These are phyloP conservation scores for Beris morrisii DNA, from an alignment of 2,888 invertebrate genomes.

Conservation along the genomic window DNA sequence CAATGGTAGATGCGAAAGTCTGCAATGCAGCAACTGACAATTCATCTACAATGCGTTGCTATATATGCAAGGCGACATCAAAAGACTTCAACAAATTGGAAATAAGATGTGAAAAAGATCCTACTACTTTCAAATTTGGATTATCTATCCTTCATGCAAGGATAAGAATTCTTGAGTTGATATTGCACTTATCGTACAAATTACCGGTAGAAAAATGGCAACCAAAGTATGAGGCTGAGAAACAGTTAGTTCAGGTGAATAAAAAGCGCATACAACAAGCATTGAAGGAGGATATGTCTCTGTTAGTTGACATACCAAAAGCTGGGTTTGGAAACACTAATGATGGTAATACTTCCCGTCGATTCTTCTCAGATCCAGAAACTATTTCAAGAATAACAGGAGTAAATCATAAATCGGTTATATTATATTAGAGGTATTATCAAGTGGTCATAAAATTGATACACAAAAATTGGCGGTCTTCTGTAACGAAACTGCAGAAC, in stretches of 20 bases:
- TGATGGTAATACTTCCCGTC: slow-evolving; percentile 34
- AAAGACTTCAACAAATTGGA: too few species aligned
- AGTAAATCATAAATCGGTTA: too few species aligned
- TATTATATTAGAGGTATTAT: slow-evolving; percentile 23
- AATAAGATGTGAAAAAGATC: slow-evolving; percentile 9
- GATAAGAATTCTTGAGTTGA: slow-evolving; percentile 14
- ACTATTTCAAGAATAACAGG: too few species aligned
- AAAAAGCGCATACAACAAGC: slow-evolving; percentile 16
- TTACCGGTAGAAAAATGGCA: slow-evolving; percentile 29
- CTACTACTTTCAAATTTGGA: too few species aligned
- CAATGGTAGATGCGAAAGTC: slow-evolving; percentile 31
- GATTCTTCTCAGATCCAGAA: too few species aligned
- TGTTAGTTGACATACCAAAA: slow-evolving; percentile 27
- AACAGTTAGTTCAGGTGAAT: too few species aligned
- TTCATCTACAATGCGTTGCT: slow-evolving; percentile 18
- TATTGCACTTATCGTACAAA: slow-evolving; percentile 35
- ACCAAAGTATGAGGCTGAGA: not conserved
- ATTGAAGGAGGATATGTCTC: slow-evolving; percentile 6
- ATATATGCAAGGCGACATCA: not conserved
- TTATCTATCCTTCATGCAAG: slow-evolving; percentile 11
- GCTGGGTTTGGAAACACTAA: slow-evolving; percentile 28
- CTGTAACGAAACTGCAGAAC: too few species aligned
- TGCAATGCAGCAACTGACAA: slow-evolving; percentile 26
- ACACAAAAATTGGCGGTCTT: too few species aligned
- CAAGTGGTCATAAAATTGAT: slow-evolving; percentile 30